Evolutionary conservation across 2,797 vertebrate genomes (phyloP), one percentile per base, ranked within the genome.

Genomic region (Melanitta fusca): DNA sequence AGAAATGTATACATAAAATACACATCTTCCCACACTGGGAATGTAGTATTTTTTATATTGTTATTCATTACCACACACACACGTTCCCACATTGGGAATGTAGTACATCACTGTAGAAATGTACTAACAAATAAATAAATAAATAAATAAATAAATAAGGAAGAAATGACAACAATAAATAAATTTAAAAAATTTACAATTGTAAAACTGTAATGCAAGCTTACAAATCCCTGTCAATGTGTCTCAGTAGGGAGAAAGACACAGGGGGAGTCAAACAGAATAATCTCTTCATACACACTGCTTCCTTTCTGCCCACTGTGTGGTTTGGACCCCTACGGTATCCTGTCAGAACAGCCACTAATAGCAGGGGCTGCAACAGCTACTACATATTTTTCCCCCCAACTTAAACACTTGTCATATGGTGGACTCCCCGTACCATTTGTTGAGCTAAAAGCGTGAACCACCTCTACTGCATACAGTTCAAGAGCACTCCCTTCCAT

Each of bases 181-280:
- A 45, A 19, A 45, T 20, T 45, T 45, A 20, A 5, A 45, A 45
- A 45, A 19, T 45, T 45, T 45, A 4, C 24, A 65, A 62, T 3
- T 65, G 19, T 69, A 94, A 91, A 66, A 62, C 3, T 64, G 19
- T 69, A 94, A 91, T 6, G 13, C 34, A 93, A 92, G 60, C 10
- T 85, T 88, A 92, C 49, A 89, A 84, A 95, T 78, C 81, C 64
- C 74, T 91, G 45, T 69, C 47, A 20, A 22, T 80, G 60, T 32
- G 89, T 78, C 34, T 69, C 78, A 47, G 41, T 51, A 61, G 47
- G 41, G 54, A 69, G 94, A 92, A 81, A 89, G 54, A 80, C 47
- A 75, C 14, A 32, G 10, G 4, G 36, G 4, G 13, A 71, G n/a
- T 60, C 51, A 94, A 96, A 69, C 2, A 75, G 85, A 93, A 72